phyloP scores from a whole-genome alignment of 2,888 invertebrate genomes.

The Parnassius mnemosyne region DNA sequence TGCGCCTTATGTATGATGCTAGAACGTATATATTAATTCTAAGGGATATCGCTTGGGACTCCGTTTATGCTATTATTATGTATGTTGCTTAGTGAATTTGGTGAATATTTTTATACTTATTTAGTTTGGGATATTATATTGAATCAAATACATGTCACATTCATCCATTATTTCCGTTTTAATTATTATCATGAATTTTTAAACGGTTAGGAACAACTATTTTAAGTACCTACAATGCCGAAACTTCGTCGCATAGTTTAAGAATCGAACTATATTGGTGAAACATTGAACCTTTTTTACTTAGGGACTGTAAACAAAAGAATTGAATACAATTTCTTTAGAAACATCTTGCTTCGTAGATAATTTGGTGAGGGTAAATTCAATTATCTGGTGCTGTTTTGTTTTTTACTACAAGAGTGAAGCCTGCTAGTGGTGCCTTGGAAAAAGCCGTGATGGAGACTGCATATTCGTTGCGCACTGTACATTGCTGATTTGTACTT shows the following conservation, averaged over 20 bases:
- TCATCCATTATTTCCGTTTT: too few species aligned
- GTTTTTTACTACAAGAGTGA: constrained; percentile 50
- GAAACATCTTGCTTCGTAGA: constrained; percentile 61
- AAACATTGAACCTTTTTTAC: constrained; percentile 30
- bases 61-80: background rate
- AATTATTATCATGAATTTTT: too few species aligned
- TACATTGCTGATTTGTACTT: constrained; percentile 72
- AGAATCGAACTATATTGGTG: constrained; percentile 15
- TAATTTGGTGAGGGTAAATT: constrained; percentile 74
- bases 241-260: background rate
- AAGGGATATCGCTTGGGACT: constrained; percentile 2
- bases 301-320: constrained; percentile 34
- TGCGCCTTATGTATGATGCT: constrained; percentile 25
- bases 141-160: too few species aligned
- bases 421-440: constrained; percentile 40
- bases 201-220: background rate
- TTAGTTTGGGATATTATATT: too few species aligned
- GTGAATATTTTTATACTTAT: background rate
- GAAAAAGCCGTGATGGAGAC: constrained; percentile 68
- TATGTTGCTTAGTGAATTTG: background rate
- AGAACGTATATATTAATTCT: constrained; percentile 20
- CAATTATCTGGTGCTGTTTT: constrained; percentile 70
- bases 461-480: constrained; percentile 71
- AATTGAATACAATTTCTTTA: constrained; percentile 39
- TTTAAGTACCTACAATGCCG: background rate